Evolutionary conservation across 2,888 invertebrate species (phyloP), one percentile per base, ranked within the genome.

Genomic region (Xestia xanthographa): DNA sequence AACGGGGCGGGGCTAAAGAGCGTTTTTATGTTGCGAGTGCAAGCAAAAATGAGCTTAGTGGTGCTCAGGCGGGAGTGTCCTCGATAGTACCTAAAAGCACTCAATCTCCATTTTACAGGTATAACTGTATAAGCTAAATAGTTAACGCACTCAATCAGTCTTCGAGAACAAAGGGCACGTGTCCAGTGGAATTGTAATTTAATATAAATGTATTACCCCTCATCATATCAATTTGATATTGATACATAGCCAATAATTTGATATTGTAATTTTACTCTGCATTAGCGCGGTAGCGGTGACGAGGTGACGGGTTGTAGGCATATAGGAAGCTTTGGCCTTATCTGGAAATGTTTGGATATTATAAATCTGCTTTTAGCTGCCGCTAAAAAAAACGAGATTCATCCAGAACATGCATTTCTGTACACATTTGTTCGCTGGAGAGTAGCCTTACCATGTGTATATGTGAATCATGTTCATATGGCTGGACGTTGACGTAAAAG

Each of bases 251-350:
- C 86, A 79, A 83, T 87, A 88, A 88, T 88, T 87, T 76, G 81
- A 88, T 88, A 86, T 87, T 87, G 87, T 88, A 88, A 88, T 87
- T 88, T 84, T 83, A 88, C 86, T 87, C 79, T 77, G 83, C 84
- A 84, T 87, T 88, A 83, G 76, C 76, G 72, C 60, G 71, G 79
- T 73, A 72, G 80, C 76, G 65, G 69, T 76, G 79, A 76, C 70
- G 74, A 78, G n/a, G n/a, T n/a, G n/a, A 66, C 63, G 45, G 26
- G 85, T 86, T n/a, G 72, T 20, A 60, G 75, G 9, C 0, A 82
- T 38, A 0, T 34, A 6, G 4, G n/a, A 1, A 48, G 3, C 4
- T 8, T 63, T 48, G 14, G 79, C 5, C 0, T 58, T 1, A 34
- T 58, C 4, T 22, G 53, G 9, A 62, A 79, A 73, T 69, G 22